Base-by-base conservation (phyloP, 1,140 invertebrate species). In the Latrodectus geometricus region DNA sequence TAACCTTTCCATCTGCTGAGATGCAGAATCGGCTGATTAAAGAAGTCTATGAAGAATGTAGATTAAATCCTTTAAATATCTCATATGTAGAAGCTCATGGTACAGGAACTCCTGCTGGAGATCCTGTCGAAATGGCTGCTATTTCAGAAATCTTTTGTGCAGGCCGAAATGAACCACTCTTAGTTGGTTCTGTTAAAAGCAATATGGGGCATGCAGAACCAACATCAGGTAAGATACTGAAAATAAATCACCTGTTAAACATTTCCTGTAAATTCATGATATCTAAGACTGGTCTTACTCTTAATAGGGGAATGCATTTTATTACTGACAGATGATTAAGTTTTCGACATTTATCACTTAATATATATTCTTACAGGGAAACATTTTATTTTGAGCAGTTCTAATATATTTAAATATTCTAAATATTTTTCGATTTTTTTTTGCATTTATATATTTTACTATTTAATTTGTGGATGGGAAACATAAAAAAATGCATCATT, bases 181-280 rank as follows among this genome's bases (percentile, higher is more conserved):
- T 98, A 4, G 95, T 99, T 89, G 98, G 98, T 4, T 98, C 97
- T 0, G 95, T 98, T 0, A 99, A 99, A 90, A 97, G 96, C 2
- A 99, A 99, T 91, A 98, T 99, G 96, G 98, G 98, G 0, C 98
- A 99, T 90, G 95, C 97, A 8, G 98, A 99, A 91, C 95, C 97
- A 8, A 96, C 97, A 0, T 98, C 97, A 23, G 89, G 87, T 88
- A 49, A 66, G 65, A 35, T 35, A 35, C 35, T 3, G 35, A 35
- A 35, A 35, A 35, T 35, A 5, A 35, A 35, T 35, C 35, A 35
- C 35, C 1, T 35, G 1, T 35, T 35, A 35, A 35, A 35, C 35
- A 35, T 35, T 35, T 5, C 35, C 35, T 35, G 35, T 35, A 35
- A 35, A 35, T 35, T 35, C 35, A 35, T 35, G 35, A n/a, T n/a